These are phyloP conservation scores for Thalassarche chlororhynchos DNA, from an alignment of 2,113 vertebrate genomes.

Conservation along the genomic window DNA sequence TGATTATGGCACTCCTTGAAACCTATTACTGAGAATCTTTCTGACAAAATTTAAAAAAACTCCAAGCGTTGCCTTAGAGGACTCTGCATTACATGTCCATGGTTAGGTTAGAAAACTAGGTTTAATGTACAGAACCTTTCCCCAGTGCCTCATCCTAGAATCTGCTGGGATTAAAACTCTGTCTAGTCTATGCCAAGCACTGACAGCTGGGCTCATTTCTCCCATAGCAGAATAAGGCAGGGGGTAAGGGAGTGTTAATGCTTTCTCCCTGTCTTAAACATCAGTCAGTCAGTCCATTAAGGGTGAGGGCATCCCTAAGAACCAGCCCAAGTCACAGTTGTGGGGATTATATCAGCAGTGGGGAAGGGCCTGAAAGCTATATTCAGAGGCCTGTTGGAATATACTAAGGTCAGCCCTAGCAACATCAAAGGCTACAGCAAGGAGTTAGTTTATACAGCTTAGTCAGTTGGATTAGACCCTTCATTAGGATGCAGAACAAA, in stretches of 20 bases:
- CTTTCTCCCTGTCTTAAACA: background rate
- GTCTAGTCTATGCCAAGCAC: background rate
- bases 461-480: constrained; percentile 34
- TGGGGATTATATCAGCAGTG: background rate
- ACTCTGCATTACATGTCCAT: background rate
- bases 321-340: background rate
- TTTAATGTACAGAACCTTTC: background rate
- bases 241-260: background rate
- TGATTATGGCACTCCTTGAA: background rate
- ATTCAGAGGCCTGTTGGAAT: constrained; percentile 3
- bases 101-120: background rate
- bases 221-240: background rate
- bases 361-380: background rate
- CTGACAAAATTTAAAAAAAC: background rate
- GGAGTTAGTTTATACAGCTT: constrained; percentile 30
- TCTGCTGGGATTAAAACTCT: background rate
- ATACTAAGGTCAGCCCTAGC: background rate
- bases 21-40: background rate
- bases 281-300: background rate
- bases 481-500: constrained; percentile 77
- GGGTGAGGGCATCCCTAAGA: background rate
- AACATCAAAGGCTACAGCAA: constrained; percentile 54
- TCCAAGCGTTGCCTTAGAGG: background rate
- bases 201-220: background rate
- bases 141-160: background rate